Base-by-base conservation (phyloP, 2,888 invertebrate genomes). In the Noctuana brunneofusca region DNA sequence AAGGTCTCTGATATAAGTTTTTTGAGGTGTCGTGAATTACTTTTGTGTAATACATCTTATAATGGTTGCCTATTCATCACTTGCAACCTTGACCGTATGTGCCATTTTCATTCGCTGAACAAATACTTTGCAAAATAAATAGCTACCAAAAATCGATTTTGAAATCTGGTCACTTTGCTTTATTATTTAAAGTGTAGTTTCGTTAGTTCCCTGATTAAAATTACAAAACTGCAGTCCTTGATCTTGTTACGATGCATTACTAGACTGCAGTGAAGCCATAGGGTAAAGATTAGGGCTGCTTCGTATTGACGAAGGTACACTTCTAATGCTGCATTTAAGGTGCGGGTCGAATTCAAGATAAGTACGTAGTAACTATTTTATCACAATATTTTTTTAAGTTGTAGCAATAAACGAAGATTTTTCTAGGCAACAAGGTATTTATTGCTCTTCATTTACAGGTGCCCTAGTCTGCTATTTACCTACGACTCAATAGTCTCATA, bases 201-300 rank as follows among this genome's bases (percentile, higher is more conserved):
- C 30, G 32, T 46, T 46, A 57, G 11, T 43, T 57, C n/a, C 12
- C 20, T 46, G 56, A 57, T 43, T 43, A 16, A 30, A 56, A 27
- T 56, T 30, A 14, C 18, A 43, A 43, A 43, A 41, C 16, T 41
- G 16, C 5, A 56, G 46, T 38, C 53, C 38, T 53, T 53, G 53
- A 32, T 53, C 53, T 53, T 38, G 35, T 53, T 53, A 53, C 53
- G 8, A 50, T 50, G 50, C 50, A 8, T 14, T 53, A 53, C 35
- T 52, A 14, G 35, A 53, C 53, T 53, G 53, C 38, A 38, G 53
- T 53, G 53, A 53, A 54, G 54, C 38, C 38, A 22, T 54, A 54
- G 20, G 3, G n/a, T 30, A 11, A 22, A 14, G 8, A 35, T 38
- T 38, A 38, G 3, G 20, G 14, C 20, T 22, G 22, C 35, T n/a